These are phyloP conservation scores for Phoxinus phoxinus DNA, from an alignment of 2,113 vertebrate genomes.

Conservation along the genomic window DNA sequence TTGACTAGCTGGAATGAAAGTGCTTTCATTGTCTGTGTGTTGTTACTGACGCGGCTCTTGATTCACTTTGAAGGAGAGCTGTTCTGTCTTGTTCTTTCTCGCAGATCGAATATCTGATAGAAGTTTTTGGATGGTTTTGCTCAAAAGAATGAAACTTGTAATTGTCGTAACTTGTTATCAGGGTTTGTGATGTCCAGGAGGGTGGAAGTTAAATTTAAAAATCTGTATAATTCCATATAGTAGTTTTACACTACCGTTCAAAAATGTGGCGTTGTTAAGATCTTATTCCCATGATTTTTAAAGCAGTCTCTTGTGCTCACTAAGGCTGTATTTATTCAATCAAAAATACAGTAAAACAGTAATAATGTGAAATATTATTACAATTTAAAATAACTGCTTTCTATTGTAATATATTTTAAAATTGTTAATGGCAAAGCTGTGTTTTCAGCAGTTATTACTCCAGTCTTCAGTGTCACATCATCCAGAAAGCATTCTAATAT, in stretches of 20 bases:
- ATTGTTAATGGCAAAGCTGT: too few relatives aligned
- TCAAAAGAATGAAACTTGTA: neutral
- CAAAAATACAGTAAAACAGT: too few relatives aligned
- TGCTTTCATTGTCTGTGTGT: neutral
- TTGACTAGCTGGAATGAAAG: conserved; percentile 48
- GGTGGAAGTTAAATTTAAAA: neutral
- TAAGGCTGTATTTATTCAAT: neutral
- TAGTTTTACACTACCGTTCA: neutral
- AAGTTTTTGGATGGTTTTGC: neutral
- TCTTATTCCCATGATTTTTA: too few relatives aligned
- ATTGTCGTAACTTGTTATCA: neutral
- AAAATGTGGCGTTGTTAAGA: too few relatives aligned
- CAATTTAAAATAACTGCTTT: too few relatives aligned
- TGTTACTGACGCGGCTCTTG: neutral
- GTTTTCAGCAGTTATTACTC: too few relatives aligned
- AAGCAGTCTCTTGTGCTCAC: neutral
- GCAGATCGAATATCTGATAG: neutral
- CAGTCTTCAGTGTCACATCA: too few relatives aligned
- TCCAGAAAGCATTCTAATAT: too few relatives aligned
- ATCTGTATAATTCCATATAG: neutral
- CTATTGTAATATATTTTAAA: too few relatives aligned
- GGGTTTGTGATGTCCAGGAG: neutral
- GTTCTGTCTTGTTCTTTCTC: neutral
- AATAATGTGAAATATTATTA: too few relatives aligned
- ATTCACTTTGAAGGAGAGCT: neutral